phyloP scores from a whole-genome alignment of 2,888 invertebrate genomes.

The Hesperia comma region DNA sequence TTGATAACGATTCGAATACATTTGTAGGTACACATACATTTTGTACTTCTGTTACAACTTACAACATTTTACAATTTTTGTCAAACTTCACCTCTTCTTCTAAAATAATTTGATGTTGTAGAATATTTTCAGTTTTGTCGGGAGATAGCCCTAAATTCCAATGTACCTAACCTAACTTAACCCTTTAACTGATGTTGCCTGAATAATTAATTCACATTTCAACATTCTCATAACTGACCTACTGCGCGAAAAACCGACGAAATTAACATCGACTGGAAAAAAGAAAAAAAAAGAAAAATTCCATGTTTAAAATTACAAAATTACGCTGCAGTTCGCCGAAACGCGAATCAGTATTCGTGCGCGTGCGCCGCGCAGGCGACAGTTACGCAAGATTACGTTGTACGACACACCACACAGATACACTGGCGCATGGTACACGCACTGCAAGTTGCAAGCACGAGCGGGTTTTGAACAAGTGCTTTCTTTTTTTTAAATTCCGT shows the following conservation, averaged over 20 bases:
- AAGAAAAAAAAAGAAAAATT: slow-evolving; percentile 21
- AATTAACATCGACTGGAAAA: not conserved
- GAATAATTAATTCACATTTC: not conserved
- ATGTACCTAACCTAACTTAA: not conserved
- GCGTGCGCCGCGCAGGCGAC: slow-evolving; percentile 53
- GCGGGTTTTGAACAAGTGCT: slow-evolving; percentile 33
- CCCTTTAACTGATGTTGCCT: not conserved
- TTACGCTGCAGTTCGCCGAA: slow-evolving; percentile 40
- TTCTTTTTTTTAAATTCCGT: not conserved
- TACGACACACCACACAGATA: slow-evolving; percentile 55
- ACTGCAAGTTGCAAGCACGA: slow-evolving; percentile 46
- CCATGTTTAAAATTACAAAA: slow-evolving; percentile 35
- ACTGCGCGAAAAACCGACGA: not conserved
- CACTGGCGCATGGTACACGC: slow-evolving; percentile 45
- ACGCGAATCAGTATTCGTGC: slow-evolving; percentile 51
- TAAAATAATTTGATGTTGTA: no score
- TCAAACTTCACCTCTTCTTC: no score
- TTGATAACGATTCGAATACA: no score
- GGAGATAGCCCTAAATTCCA: no score
- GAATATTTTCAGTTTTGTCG: no score
- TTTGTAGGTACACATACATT: no score
- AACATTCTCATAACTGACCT: not conserved
- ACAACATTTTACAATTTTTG: no score
- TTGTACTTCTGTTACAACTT: no score
- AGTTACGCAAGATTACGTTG: slow-evolving; percentile 73